Conservation (phyloP, 2,797 vertebrate species). For the Kryptopterus vitreolus region DNA sequence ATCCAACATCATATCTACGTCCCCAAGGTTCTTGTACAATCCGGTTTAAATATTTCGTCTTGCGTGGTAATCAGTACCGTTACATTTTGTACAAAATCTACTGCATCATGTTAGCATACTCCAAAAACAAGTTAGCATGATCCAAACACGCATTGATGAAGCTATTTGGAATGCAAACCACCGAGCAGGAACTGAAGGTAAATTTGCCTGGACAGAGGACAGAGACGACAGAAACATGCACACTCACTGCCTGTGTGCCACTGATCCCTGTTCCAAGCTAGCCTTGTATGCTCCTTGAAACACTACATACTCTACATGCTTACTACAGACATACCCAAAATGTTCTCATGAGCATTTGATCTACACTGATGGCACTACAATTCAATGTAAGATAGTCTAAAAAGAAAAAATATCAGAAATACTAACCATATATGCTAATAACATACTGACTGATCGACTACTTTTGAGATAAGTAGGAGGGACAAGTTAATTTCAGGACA, state of each 20-base stretch:
- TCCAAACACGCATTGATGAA: constrained; percentile 44
- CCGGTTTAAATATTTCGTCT: neutral
- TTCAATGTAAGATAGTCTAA: neutral
- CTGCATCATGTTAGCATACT: constrained; percentile 6
- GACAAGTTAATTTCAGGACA: neutral
- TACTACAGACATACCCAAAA: no score
- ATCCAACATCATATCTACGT: neutral
- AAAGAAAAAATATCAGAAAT: neutral
- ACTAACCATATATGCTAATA: neutral
- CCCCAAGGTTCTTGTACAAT: neutral
- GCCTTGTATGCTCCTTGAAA: neutral
- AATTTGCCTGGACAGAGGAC: constrained; percentile 54
- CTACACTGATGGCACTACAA: neutral
- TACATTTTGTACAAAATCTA: constrained; percentile 32
- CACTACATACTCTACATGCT: neutral
- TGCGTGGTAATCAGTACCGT: neutral
- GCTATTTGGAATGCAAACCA: constrained; percentile 60
- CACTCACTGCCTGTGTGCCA: neutral
- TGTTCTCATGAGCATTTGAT: neutral
- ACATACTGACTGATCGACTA: neutral
- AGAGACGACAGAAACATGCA: neutral
- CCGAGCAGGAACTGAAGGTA: constrained; percentile 47
- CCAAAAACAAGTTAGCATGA: constrained; percentile 30
- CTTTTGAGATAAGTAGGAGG: neutral
- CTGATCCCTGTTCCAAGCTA: constrained; percentile 7